Conservation (phyloP, 1,140 invertebrate species). For the Trachelipus rathkii region DNA sequence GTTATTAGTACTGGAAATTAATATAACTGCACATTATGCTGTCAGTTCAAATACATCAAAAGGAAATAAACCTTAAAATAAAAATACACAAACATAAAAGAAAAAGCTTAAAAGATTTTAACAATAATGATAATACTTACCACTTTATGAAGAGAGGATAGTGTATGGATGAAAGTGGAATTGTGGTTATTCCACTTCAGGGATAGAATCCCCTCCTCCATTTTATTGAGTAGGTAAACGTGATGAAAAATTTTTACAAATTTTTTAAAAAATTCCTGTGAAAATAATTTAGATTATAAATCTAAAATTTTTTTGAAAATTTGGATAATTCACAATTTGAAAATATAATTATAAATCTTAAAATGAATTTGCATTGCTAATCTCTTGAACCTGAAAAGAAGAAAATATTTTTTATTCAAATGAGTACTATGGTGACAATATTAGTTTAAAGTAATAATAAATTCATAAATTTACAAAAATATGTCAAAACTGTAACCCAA, state of each 20-base stretch:
- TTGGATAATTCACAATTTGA: too few relatives aligned
- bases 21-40: too few relatives aligned
- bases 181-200: slow-evolving; percentile 28
- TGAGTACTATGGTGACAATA: too few relatives aligned
- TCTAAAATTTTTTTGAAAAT: too few relatives aligned
- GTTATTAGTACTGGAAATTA: too few relatives aligned
- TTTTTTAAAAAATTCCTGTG: background rate
- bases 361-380: too few relatives aligned
- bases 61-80: background rate
- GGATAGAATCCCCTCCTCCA: slow-evolving; percentile 30
- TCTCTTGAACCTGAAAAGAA: too few relatives aligned
- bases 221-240: slow-evolving; percentile 7
- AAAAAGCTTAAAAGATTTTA: background rate
- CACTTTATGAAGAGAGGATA: slow-evolving; percentile 22
- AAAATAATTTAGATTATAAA: background rate
- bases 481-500: too few relatives aligned
- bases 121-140: slow-evolving; percentile 7
- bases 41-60: background rate
- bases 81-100: background rate
- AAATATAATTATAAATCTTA: too few relatives aligned
- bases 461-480: too few relatives aligned
- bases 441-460: too few relatives aligned
- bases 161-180: slow-evolving; percentile 24
- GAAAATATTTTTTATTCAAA: too few relatives aligned
- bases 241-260: background rate